Base-by-base conservation (phyloP, 2,888 invertebrate genomes). In the Aspidiotus rigidus region DNA sequence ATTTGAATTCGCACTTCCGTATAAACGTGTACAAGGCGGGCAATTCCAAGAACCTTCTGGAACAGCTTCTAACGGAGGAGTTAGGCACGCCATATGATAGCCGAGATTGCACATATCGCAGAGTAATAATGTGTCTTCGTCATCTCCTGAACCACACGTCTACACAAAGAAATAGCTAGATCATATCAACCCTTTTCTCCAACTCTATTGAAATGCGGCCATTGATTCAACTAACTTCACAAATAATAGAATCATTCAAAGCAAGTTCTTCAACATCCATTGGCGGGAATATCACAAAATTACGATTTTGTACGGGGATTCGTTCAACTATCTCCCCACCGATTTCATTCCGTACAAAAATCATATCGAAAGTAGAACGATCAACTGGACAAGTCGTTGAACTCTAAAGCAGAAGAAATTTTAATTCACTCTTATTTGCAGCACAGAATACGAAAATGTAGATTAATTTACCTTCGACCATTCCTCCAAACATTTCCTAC, bases 311-410 rank as follows among this genome's bases (percentile, higher is more conserved):
- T 10, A 73, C 72, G 49, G 71, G 62, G 10, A 73, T 70, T 44
- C 69, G 56, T 1, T 70, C 76, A 74, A 74, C 55, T 69, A 84
- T 80, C 72, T 80, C 81, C 2, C 90, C 89, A 44, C 85, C 85
- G 0, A 85, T 49, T 49, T 67, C 80, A 75, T 84, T 81, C 71
- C 87, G 83, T 49, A 93, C 91, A 69, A 89, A 79, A 72, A 95
- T 91, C 57, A 84, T 80, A 71, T 85, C 83, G 77, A 93, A 97
- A 53, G 84, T 84, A 74, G 86, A 85, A 55, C 94, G 83, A 79
- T 96, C 95, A 53, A 94, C 89, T 0, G 96, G 97, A 78, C 97
- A 97, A 2, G 95, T 95, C 77, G 93, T 93, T 57, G 93, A 88
- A 81, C 90, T 93, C 82, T 83, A 76, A 9, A 73, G 71, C 71